phyloP scores from a whole-genome alignment of 2,113 vertebrate species.

The Tragelaphus buxtoni region DNA sequence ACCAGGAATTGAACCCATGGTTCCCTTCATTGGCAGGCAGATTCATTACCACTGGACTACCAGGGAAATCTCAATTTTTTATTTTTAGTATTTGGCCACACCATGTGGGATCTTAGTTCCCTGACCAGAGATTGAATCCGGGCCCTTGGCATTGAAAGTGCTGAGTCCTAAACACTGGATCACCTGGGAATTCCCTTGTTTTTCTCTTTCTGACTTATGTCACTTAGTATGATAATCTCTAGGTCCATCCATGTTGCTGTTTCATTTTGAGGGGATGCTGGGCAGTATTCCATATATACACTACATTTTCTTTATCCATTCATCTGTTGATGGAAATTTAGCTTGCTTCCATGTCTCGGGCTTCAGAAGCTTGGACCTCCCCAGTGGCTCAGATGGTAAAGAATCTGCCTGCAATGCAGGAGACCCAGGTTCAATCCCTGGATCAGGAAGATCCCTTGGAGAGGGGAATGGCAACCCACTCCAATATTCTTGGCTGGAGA shows the following conservation, averaged over 20 bases:
- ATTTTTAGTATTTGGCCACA: not conserved
- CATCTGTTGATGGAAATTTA: not conserved
- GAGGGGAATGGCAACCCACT: not conserved
- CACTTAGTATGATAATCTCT: not conserved
- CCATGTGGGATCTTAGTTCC: not conserved
- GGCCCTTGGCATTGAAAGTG: not conserved
- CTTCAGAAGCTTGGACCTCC: not conserved
- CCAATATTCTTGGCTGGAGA: not conserved
- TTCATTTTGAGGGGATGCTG: not conserved
- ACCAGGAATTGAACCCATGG: not conserved
- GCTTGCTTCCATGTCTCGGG: not conserved
- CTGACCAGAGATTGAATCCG: not conserved
- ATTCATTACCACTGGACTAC: not conserved
- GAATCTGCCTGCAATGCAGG: not conserved
- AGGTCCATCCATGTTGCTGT: not conserved
- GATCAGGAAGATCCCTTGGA: not conserved
- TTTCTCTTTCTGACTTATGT: not conserved
- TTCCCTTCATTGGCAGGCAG: not conserved
- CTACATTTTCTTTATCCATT: not conserved
- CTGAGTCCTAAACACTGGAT: not conserved
- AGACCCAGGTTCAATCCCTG: not conserved
- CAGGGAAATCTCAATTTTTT: not conserved
- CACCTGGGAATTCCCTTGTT: not conserved
- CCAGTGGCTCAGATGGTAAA: not conserved
- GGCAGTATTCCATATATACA: not conserved